Evolutionary conservation across 2,888 invertebrate genomes (phyloP).

Genomic region (Pediacus dermestoides): DNA sequence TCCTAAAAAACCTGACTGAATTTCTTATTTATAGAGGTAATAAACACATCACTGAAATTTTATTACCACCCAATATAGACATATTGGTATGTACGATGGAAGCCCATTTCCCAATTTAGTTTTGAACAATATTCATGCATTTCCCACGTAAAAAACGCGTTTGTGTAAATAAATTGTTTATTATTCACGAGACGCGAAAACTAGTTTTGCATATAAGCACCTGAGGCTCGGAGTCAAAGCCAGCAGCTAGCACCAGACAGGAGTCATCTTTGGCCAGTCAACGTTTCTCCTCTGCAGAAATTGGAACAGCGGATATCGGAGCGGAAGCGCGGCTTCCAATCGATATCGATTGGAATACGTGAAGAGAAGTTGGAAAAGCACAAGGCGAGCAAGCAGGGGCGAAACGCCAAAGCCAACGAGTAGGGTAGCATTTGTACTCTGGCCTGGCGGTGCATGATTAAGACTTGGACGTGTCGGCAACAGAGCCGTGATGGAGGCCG

Average conservation of each 20-base stretch:
- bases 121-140: too few relatives aligned
- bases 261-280: constrained; percentile 14
- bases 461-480: constrained; percentile 44
- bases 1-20: too few relatives aligned
- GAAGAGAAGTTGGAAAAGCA: constrained; percentile 14
- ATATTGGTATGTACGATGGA: too few relatives aligned
- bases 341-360: constrained; percentile 26
- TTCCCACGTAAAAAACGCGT: background rate
- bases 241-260: too few relatives aligned
- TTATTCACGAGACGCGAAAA: constrained; percentile 5
- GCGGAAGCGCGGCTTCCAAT: constrained; percentile 15
- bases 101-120: too few relatives aligned
- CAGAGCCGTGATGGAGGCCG: constrained; percentile 36
- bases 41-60: too few relatives aligned
- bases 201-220: too few relatives aligned
- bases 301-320: constrained; percentile 20
- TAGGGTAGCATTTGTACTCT: constrained; percentile 40
- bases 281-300: constrained; percentile 18
- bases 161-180: constrained; percentile 3
- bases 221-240: constrained; percentile 10
- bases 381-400: constrained; percentile 7
- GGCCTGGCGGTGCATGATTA: constrained; percentile 44
- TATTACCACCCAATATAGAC: too few relatives aligned
- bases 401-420: constrained; percentile 8
- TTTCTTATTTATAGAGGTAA: too few relatives aligned